phyloP scores from a whole-genome alignment of 1,140 invertebrate species.

The Holotrichia oblita region DNA sequence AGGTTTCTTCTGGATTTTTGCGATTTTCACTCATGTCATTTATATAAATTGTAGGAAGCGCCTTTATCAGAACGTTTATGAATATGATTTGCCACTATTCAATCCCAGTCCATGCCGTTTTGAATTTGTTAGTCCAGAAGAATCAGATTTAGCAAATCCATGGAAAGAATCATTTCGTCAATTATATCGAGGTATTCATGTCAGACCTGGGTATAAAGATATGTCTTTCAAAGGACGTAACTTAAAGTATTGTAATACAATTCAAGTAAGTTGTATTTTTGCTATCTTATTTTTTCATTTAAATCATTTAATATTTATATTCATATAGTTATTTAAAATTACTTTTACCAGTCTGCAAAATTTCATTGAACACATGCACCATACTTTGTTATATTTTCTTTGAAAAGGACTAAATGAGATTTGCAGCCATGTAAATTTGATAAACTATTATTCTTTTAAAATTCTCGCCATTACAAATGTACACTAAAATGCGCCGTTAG shows the following conservation, averaged over 20 bases:
- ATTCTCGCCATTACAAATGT: too few relatives aligned
- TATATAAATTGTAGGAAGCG: constrained; percentile 76
- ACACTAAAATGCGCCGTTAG: too few relatives aligned
- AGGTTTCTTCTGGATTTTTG: constrained; percentile 49
- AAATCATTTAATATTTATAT: too few relatives aligned
- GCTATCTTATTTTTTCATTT: too few relatives aligned
- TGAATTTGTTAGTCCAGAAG: constrained; percentile 90
- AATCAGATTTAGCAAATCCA: constrained; percentile 91
- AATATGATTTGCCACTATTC: constrained; percentile 95
- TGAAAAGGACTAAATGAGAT: too few relatives aligned
- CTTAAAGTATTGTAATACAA: constrained; percentile 88
- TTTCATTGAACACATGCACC: too few relatives aligned
- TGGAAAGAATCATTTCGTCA: constrained; percentile 99
- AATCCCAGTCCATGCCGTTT: constrained; percentile 91
- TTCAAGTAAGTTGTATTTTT: constrained; percentile 74
- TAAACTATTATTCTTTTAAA: too few relatives aligned
- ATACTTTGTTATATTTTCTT: too few relatives aligned
- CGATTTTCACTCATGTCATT: not conserved
- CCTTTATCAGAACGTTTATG: constrained; percentile 94
- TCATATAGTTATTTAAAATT: too few relatives aligned
- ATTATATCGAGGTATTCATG: constrained; percentile 93
- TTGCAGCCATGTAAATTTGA: too few relatives aligned
- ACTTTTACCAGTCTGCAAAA: too few relatives aligned
- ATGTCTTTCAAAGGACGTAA: constrained; percentile 75
- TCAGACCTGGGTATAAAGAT: constrained; percentile 88